Conservation (phyloP, 2,888 invertebrate species). For the Matsumyia berberina region DNA sequence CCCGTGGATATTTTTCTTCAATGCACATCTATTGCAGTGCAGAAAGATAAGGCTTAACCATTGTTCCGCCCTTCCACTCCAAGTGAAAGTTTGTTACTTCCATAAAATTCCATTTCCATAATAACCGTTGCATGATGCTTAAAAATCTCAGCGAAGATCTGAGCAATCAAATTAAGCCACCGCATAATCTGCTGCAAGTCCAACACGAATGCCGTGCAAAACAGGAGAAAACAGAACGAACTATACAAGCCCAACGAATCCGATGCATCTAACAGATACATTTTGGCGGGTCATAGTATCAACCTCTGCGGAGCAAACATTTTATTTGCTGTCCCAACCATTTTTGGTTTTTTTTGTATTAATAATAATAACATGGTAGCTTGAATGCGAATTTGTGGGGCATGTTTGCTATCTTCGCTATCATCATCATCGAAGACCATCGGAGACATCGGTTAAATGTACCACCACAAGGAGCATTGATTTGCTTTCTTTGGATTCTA, state of each 20-base stretch:
- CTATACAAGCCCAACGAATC: slow-evolving; percentile 23
- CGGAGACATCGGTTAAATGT: slow-evolving; percentile 60
- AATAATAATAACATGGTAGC: slow-evolving; percentile 66
- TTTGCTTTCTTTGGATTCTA: slow-evolving; percentile 46
- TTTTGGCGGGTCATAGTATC: slow-evolving; percentile 63
- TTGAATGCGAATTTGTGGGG: slow-evolving; percentile 49
- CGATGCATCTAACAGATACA: slow-evolving; percentile 62
- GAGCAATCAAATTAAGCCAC: slow-evolving; percentile 51
- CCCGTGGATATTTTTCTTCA: background rate
- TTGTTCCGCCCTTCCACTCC: slow-evolving; percentile 11
- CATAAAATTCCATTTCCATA: slow-evolving; percentile 26
- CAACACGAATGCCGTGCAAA: slow-evolving; percentile 68
- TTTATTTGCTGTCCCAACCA: slow-evolving; percentile 26
- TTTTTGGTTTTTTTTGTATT: slow-evolving; percentile 41
- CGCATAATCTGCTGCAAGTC: slow-evolving; percentile 24
- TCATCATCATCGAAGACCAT: slow-evolving; percentile 69
- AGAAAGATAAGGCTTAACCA: slow-evolving; percentile 6
- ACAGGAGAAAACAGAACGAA: slow-evolving; percentile 32
- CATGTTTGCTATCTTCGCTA: slow-evolving; percentile 68
- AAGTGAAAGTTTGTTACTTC: slow-evolving; percentile 40
- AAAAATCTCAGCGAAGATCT: slow-evolving; percentile 41
- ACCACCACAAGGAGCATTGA: slow-evolving; percentile 56
- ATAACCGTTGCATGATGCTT: background rate
- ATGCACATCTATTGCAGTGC: background rate
- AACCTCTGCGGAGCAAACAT: slow-evolving; percentile 52